phyloP scores from a whole-genome alignment of 2,797 vertebrate species.

The Oreonectes daqikongensis region DNA sequence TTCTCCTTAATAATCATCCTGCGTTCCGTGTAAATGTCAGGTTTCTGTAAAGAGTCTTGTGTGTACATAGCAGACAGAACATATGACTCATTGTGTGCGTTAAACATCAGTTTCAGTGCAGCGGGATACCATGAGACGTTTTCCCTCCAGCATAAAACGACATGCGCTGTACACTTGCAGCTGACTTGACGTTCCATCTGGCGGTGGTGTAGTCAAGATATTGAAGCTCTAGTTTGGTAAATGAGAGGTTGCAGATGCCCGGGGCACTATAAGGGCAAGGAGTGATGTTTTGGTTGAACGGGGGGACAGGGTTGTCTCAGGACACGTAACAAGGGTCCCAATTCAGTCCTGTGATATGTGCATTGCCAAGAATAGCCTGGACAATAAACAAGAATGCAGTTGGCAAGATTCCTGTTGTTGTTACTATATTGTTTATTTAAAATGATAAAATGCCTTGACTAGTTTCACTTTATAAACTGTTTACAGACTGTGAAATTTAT shows the following conservation, averaged over 20 bases:
- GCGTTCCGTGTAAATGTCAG: neutral
- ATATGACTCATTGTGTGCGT: slow-evolving; percentile 1
- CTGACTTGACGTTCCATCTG: neutral
- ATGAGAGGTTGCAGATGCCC: neutral
- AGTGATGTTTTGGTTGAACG: too few relatives aligned
- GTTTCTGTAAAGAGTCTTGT: neutral
- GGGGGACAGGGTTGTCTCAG: neutral
- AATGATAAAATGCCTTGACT: too few relatives aligned
- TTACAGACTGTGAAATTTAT: too few relatives aligned
- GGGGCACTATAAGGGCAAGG: neutral
- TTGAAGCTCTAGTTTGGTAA: neutral
- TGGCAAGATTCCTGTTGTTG: neutral
- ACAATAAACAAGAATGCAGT: neutral
- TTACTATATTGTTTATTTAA: too few relatives aligned
- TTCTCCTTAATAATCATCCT: neutral
- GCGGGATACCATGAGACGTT: neutral
- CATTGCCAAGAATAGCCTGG: too few relatives aligned
- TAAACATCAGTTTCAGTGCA: slow-evolving; percentile 6
- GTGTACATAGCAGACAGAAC: neutral
- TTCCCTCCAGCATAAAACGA: neutral
- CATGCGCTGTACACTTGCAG: neutral
- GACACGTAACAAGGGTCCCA: neutral
- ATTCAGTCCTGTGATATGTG: too few relatives aligned
- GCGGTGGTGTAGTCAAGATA: neutral
- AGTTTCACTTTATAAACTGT: too few relatives aligned